Conservation (phyloP, 2,888 invertebrate genomes). For the Oscheius sp. region DNA sequence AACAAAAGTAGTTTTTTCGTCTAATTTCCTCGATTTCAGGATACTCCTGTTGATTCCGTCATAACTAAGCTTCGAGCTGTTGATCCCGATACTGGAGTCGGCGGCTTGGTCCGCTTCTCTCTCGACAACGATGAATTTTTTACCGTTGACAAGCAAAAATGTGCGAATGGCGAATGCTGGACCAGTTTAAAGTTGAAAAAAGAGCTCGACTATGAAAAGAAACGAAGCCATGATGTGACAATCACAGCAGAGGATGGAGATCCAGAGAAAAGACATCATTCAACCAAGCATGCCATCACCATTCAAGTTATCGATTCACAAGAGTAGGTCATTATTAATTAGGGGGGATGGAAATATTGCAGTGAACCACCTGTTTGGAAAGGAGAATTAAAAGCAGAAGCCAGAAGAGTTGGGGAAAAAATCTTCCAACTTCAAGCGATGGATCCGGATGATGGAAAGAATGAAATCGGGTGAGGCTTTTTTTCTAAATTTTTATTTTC, state of each 20-base stretch:
- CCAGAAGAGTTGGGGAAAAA: conserved; percentile 29
- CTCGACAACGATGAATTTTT: conserved; percentile 37
- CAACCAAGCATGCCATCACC: conserved; percentile 41
- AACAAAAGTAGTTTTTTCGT: conserved; percentile 1
- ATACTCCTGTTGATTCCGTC: conserved; percentile 39
- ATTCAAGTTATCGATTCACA: conserved; percentile 47
- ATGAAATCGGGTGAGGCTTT: conserved; percentile 15
- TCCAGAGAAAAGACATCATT: conserved; percentile 28
- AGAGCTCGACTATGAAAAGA: conserved; percentile 42
- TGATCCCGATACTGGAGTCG: conserved; percentile 60
- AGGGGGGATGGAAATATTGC: conserved; percentile 17
- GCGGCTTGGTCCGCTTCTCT: conserved; percentile 55
- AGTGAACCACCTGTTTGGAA: conserved; percentile 47
- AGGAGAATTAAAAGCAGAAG: conserved; percentile 21
- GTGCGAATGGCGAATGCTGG: conserved; percentile 42
- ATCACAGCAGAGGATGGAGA: conserved; percentile 54
- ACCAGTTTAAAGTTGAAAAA: conserved; percentile 40
- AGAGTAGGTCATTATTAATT: conserved; percentile 31
- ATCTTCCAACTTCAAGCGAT: conserved; percentile 33
- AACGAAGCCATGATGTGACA: conserved; percentile 29
- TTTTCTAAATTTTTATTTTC: not conserved
- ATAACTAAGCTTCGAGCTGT: conserved; percentile 42
- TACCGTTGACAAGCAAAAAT: conserved; percentile 42
- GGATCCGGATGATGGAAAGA: conserved; percentile 35
- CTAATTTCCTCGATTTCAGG: no score